Evolutionary conservation across 2,797 vertebrate species (phyloP).

Genomic region (Peromyscus nudipes): DNA sequence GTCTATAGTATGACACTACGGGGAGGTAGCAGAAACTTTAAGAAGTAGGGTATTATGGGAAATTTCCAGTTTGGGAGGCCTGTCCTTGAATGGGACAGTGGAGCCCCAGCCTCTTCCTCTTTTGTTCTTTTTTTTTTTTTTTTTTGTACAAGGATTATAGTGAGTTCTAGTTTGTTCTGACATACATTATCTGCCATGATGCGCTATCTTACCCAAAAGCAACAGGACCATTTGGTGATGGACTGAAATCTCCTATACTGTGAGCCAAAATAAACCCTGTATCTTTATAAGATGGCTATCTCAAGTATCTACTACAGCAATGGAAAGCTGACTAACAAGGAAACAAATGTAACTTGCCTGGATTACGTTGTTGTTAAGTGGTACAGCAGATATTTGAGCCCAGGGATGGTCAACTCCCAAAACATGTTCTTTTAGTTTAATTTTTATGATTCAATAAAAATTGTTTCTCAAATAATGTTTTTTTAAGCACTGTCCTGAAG

Average conservation of each 20-base stretch:
- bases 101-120: neutral
- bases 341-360: neutral
- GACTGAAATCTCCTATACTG: neutral
- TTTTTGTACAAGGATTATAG: neutral
- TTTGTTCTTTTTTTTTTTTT: neutral
- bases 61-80: neutral
- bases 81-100: neutral
- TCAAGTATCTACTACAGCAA: neutral
- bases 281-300: neutral
- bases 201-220: neutral
- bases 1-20: neutral
- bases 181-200: neutral
- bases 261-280: neutral
- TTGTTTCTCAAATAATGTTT: conserved; percentile 32
- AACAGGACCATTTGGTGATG: neutral
- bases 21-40: neutral
- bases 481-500: neutral
- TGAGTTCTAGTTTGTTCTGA: neutral
- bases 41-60: neutral
- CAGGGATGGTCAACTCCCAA: neutral
- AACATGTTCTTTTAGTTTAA: neutral
- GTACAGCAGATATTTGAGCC: neutral
- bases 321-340: neutral
- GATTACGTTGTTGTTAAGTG: neutral
- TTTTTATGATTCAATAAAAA: neutral